These are phyloP conservation scores for Drosophila ustulata DNA, from an alignment of 2,888 invertebrate genomes.

Conservation along the genomic window DNA sequence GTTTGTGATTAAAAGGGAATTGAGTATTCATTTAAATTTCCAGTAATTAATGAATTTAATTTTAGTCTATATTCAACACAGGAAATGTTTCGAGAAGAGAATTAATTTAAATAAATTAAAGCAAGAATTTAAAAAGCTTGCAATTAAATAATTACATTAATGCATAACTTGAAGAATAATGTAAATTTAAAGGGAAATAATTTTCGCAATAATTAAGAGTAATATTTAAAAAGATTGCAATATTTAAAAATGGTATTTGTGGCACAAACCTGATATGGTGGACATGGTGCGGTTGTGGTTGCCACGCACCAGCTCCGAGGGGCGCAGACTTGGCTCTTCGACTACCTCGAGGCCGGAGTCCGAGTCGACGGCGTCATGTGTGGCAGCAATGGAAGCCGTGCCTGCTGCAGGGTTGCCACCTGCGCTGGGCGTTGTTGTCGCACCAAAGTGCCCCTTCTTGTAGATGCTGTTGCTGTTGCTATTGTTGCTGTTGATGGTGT, in stretches of 20 bases:
- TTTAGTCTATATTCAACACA: too few relatives aligned
- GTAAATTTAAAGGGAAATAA: too few relatives aligned
- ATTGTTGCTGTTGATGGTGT: slow-evolving; percentile 27
- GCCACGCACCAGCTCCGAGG: slow-evolving; percentile 88
- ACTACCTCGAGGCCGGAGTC: slow-evolving; percentile 87
- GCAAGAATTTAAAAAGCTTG: too few relatives aligned
- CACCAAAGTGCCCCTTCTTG: slow-evolving; percentile 55
- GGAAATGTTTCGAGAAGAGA: too few relatives aligned
- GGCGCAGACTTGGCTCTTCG: slow-evolving; percentile 89
- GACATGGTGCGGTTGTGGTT: slow-evolving; percentile 87
- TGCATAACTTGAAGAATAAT: too few relatives aligned
- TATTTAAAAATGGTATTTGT: background rate
- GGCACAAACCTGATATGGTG: slow-evolving; percentile 86
- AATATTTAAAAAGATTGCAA: too few relatives aligned
- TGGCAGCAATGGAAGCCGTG: background rate
- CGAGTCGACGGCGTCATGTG: slow-evolving; percentile 78
- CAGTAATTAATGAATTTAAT: too few relatives aligned
- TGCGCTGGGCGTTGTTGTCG: background rate
- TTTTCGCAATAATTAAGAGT: too few relatives aligned
- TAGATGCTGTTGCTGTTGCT: slow-evolving; percentile 51
- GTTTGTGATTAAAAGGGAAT: too few relatives aligned
- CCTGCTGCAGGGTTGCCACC: slow-evolving; percentile 8
- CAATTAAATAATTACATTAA: too few relatives aligned
- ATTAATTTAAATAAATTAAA: too few relatives aligned
- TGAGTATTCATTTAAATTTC: too few relatives aligned